Percentiles rank a stretch among this genome's conserved stretches.
phyloP scores from a whole-genome alignment of 1,140 invertebrate species.

The Ladona fulva region DNA sequence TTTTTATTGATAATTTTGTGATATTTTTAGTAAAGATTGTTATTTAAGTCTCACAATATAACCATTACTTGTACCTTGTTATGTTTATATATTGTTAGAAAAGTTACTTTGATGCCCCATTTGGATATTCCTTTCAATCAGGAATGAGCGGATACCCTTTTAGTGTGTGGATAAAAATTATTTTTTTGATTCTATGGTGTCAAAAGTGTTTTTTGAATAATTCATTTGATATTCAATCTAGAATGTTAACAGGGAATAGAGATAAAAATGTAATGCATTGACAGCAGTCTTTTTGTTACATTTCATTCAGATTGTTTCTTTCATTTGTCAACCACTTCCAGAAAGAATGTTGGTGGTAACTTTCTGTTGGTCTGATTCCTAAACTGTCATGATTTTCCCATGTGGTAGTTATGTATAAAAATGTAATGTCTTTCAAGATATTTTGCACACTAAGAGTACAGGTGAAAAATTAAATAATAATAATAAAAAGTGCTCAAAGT shows the following conservation, averaged over 20 bases:
- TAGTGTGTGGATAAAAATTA: not conserved
- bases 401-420: slow-evolving; percentile 5
- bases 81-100: slow-evolving; percentile 8
- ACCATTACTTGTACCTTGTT: slow-evolving; percentile 6
- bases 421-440: slow-evolving; percentile 10
- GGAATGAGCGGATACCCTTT: not conserved
- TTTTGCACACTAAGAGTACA: slow-evolving; percentile 9
- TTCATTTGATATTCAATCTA: slow-evolving; percentile 2
- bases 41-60: slow-evolving; percentile 10
- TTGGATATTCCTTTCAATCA: not conserved
- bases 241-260: slow-evolving; percentile 1
- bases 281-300: not conserved
- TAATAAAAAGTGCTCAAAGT: slow-evolving; percentile 10
- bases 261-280: not conserved
- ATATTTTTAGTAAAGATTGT: slow-evolving; percentile 11
- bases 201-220: slow-evolving; percentile 3
- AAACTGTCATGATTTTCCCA: slow-evolving; percentile 9
- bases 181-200: not conserved
- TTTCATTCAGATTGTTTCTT: not conserved
- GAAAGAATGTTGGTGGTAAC: not conserved
- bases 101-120: not conserved
- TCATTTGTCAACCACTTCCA: not conserved
- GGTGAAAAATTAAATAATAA: not conserved
- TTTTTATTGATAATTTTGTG: slow-evolving; percentile 11
- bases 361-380: slow-evolving; percentile 5